These are phyloP conservation scores for Lasius fuliginosus DNA, from an alignment of 2,888 invertebrate genomes.

Conservation along the genomic window DNA sequence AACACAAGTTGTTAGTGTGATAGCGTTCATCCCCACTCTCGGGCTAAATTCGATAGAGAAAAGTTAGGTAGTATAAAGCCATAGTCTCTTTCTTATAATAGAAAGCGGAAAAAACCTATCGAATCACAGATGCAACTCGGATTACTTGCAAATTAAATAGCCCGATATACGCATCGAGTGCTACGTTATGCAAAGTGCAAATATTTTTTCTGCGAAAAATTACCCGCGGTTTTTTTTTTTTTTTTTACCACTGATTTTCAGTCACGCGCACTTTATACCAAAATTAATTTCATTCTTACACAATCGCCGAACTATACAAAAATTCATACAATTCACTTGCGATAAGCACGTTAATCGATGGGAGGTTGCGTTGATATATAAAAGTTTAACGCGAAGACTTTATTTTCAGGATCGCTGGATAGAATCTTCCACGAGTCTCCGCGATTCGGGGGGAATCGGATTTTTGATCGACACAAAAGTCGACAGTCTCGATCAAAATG, in stretches of 20 bases:
- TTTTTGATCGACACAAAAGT: slow-evolving; percentile 44
- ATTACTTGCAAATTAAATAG: background rate
- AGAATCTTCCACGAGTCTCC: background rate
- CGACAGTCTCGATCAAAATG: slow-evolving; percentile 33
- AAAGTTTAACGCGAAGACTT: background rate
- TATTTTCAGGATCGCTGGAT: background rate
- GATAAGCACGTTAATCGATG: background rate
- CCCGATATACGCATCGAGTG: too few relatives aligned
- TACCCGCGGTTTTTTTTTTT: too few relatives aligned
- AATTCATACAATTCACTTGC: too few relatives aligned
- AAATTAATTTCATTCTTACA: too few relatives aligned
- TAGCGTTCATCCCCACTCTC: background rate
- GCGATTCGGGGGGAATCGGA: slow-evolving; percentile 13
- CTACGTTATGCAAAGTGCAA: background rate
- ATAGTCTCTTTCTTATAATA: background rate
- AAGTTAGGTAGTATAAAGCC: background rate
- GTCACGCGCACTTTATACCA: too few relatives aligned
- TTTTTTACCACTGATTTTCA: too few relatives aligned
- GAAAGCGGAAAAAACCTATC: background rate
- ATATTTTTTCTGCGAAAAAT: background rate
- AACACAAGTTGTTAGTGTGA: background rate
- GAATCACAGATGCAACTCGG: background rate
- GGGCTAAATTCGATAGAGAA: background rate
- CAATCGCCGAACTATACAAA: too few relatives aligned
- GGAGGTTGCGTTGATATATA: background rate